Conservation (phyloP, 2,888 invertebrate species). For the Lasioglossum morio region DNA sequence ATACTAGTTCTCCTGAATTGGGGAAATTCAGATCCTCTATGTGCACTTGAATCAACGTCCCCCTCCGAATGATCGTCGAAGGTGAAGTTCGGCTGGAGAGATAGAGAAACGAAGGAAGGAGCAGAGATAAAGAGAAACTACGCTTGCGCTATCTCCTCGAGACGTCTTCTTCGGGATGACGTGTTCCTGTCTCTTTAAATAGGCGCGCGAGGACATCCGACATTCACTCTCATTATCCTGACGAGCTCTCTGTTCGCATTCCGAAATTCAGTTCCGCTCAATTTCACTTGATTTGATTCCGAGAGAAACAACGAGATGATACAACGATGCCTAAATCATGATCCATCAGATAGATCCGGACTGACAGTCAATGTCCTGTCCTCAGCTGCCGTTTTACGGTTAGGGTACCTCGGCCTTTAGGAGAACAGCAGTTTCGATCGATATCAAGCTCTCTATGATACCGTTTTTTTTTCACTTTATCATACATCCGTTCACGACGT, state of each 20-base stretch:
- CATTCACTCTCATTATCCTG: constrained; percentile 62
- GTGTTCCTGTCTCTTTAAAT: constrained; percentile 68
- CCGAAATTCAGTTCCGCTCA: not conserved
- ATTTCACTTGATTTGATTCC: not conserved
- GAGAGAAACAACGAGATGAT: not conserved
- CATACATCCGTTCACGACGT: constrained; percentile 65
- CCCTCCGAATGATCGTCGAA: constrained; percentile 20
- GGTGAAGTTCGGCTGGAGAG: constrained; percentile 46
- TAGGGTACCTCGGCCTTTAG: constrained; percentile 68
- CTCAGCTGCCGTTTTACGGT: constrained; percentile 57
- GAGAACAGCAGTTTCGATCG: constrained; percentile 69
- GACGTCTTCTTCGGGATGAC: constrained; percentile 71
- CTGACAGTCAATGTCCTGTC: constrained; percentile 69
- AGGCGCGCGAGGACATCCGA: constrained; percentile 68
- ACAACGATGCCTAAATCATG: not conserved
- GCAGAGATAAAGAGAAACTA: constrained; percentile 56
- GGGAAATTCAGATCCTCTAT: constrained; percentile 35
- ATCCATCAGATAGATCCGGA: constrained; percentile 9
- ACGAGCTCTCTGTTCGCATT: not conserved
- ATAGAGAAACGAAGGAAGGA: constrained; percentile 64
- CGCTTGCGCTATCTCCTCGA: constrained; percentile 73
- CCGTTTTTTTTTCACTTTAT: constrained; percentile 65
- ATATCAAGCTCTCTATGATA: constrained; percentile 67
- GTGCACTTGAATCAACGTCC: constrained; percentile 7
- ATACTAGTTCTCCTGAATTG: not conserved